Conservation (phyloP, 2,888 invertebrate species). For the Himalopsyche kuldschensis region DNA sequence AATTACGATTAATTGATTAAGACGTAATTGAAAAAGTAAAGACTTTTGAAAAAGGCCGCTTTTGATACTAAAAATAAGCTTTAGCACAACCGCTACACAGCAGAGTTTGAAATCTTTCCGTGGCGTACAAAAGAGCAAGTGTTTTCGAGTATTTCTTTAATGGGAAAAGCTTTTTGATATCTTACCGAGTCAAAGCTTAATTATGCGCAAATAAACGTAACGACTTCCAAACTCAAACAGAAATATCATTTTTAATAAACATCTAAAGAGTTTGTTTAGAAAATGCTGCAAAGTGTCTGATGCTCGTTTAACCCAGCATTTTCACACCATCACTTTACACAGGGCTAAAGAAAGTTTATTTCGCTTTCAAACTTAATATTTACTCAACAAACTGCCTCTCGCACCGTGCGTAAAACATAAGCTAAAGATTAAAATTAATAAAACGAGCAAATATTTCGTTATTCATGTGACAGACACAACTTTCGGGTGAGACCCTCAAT, state of each 20-base stretch:
- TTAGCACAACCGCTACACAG: background rate
- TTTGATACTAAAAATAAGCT: background rate
- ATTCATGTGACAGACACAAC: background rate
- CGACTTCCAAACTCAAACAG: background rate
- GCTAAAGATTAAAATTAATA: slow-evolving; percentile 2
- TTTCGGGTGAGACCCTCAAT: slow-evolving; percentile 1
- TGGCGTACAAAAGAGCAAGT: background rate
- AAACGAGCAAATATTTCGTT: slow-evolving; percentile 6
- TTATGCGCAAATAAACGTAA: background rate
- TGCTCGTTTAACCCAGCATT: background rate
- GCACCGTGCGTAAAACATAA: background rate
- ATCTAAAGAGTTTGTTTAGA: background rate
- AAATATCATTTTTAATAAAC: background rate
- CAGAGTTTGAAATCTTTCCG: background rate
- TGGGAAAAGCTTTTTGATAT: background rate
- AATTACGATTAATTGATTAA: no score
- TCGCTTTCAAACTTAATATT: background rate
- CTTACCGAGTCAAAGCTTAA: background rate
- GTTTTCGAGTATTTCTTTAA: background rate
- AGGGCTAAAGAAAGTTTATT: background rate
- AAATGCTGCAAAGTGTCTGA: background rate
- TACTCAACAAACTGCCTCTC: background rate
- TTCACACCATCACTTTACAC: background rate
- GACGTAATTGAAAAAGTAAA: no score
- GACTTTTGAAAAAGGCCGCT: no score